Base-by-base conservation (phyloP, 2,113 vertebrate genomes). In the Myxocyprinus asiaticus region DNA sequence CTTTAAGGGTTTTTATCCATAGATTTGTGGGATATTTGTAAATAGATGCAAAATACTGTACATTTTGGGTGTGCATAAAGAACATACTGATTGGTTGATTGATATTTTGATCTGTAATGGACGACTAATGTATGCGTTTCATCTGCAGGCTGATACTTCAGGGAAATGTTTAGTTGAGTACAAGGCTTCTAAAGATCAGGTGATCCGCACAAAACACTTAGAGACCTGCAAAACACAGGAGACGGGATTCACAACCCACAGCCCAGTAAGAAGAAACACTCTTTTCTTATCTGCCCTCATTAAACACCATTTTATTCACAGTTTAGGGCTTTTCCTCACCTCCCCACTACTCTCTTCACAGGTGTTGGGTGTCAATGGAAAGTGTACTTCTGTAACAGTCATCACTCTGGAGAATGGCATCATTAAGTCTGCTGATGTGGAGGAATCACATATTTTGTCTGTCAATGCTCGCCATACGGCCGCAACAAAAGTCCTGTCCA, bases 91-190 rank as follows among this genome's bases (percentile, higher is more conserved):
- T 48, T 6, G 6, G 6, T 7, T 48, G 9, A 48, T 48, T 6
- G 47, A 48, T 9, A 48, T 48, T 48, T 48, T 48, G 6, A 7
- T 48, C 47, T 33, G 22, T 33, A 33, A 33, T 33, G 22, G 22
- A 33, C 22, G 22, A 33, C 22, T 33, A 33, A 48, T 48, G 0
- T 14, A 14, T 58, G 7, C 15, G 6, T 58, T 58, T 58, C 55
- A 47, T 51, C 43, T 78, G 83, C 86, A 99, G 98, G 93, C 94
- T 76, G 98, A 99, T 51, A 88, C 97, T 76, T 98, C 96, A 79
- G 98, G 98, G 67, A 93, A 93, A 76, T 99, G 98, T 80, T 92
- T 90, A 42, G 93, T 97, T 53, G 93, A 93, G 59, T 99, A 99
- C 85, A 90, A 92, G 6, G 90, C 90, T 17, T 86, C 82, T 9